Evolutionary conservation across 2,888 invertebrate genomes (phyloP).

Genomic region (Globia sparganii): DNA sequence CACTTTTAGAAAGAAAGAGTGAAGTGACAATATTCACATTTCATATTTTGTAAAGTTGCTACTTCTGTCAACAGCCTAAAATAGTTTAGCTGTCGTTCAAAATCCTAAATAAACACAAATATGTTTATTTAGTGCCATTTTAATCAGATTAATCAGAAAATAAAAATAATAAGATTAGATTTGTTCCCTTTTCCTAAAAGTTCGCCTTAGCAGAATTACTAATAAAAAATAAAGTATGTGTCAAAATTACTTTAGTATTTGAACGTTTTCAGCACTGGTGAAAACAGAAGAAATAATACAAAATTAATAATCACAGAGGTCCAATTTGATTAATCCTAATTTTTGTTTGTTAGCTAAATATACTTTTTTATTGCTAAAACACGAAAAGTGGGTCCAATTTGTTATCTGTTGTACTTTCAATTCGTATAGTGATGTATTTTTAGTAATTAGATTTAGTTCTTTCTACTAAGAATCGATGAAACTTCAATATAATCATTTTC

Average conservation of each 20-base stretch:
- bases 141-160: neutral
- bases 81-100: constrained; percentile 66
- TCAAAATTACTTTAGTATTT: neutral
- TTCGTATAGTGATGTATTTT: neutral
- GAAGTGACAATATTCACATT: constrained; percentile 68
- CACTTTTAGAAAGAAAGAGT: constrained; percentile 63
- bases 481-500: neutral
- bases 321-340: too few relatives aligned
- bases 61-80: constrained; percentile 79
- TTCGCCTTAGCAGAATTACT: neutral
- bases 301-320: neutral
- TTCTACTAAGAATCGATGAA: neutral
- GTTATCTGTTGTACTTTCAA: constrained; percentile 17
- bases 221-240: rapidly evolving
- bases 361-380: neutral
- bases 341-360: too few relatives aligned
- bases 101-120: constrained; percentile 1
- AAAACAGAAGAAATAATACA: neutral
- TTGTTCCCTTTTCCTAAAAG: neutral
- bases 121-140: too few relatives aligned
- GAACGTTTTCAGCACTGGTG: neutral
- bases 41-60: constrained; percentile 75
- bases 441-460: neutral
- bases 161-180: neutral
- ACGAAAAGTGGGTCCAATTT: neutral